These are phyloP conservation scores for Euthynnus affinis DNA, from an alignment of 2,797 vertebrate genomes.

Conservation along the genomic window DNA sequence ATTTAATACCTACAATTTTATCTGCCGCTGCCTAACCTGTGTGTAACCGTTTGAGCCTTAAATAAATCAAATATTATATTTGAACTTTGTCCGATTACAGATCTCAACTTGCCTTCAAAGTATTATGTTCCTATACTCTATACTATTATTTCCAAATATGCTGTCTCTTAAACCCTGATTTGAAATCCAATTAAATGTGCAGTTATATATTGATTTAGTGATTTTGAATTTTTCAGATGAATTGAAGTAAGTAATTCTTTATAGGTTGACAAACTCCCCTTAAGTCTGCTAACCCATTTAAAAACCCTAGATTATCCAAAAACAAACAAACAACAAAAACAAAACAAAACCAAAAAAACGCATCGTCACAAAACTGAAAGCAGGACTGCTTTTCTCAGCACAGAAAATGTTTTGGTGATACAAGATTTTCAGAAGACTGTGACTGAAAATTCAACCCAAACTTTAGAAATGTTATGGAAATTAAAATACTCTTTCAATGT, in stretches of 20 bases:
- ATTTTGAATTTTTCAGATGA: neutral
- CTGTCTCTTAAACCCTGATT: neutral
- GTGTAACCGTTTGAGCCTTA: neutral
- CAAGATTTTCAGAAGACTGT: too few relatives aligned
- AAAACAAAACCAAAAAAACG: too few relatives aligned
- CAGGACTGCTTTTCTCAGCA: neutral
- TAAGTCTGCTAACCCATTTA: neutral
- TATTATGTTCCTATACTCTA: neutral
- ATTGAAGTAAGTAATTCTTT: neutral
- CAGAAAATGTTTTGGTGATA: neutral
- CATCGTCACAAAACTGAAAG: neutral
- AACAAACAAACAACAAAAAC: neutral
- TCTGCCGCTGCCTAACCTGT: constrained; percentile 6
- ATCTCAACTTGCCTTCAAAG: neutral
- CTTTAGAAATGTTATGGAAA: neutral
- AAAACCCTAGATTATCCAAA: neutral
- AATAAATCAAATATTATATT: constrained; percentile 25
- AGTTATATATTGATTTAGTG: neutral
- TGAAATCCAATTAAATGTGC: constrained; percentile 3
- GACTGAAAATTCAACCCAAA: neutral
- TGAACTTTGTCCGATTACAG: constrained; percentile 11
- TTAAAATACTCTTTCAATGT: neutral
- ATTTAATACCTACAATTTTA: constrained; percentile 16
- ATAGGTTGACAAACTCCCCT: neutral
- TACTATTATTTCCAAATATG: neutral